These are phyloP conservation scores for Aphelenchoides besseyi DNA, from an alignment of 1,140 invertebrate genomes.

Conservation along the genomic window DNA sequence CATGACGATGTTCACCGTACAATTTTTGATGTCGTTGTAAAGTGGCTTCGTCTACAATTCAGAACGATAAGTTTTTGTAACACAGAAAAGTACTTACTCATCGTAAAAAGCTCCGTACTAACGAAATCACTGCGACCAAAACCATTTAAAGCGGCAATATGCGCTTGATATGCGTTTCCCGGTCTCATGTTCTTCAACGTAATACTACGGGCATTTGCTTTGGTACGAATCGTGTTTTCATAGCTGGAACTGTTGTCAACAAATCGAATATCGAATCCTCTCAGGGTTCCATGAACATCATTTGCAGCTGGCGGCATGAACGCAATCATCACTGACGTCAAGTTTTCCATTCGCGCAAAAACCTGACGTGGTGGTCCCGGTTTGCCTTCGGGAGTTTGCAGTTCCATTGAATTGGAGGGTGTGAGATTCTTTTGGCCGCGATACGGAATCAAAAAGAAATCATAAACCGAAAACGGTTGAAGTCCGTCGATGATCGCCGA, in stretches of 20 bases:
- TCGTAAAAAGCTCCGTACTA: constrained; percentile 37
- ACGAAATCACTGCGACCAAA: constrained; percentile 38
- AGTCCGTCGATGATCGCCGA: constrained; percentile 72
- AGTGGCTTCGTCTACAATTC: constrained; percentile 21
- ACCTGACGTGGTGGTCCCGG: constrained; percentile 27
- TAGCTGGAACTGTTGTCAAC: constrained; percentile 32
- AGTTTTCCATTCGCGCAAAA: constrained; percentile 45
- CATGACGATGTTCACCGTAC: constrained; percentile 5
- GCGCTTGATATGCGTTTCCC: constrained; percentile 34
- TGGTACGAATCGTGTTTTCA: constrained; percentile 44
- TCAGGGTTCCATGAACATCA: constrained; percentile 43
- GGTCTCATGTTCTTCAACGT: constrained; percentile 39
- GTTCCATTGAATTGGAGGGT: constrained; percentile 67
- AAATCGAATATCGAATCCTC: constrained; percentile 49
- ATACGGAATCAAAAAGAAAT: constrained; percentile 83
- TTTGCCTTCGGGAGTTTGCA: constrained; percentile 65
- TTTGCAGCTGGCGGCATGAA: constrained; percentile 50
- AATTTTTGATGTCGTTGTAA: constrained; percentile 20
- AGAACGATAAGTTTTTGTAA: constrained; percentile 16
- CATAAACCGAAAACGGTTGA: constrained; percentile 78
- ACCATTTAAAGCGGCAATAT: constrained; percentile 36
- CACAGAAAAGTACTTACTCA: constrained; percentile 32
- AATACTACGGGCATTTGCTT: constrained; percentile 43
- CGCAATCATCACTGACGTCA: constrained; percentile 32
- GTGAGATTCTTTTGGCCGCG: constrained; percentile 78